These are phyloP conservation scores for Riparia riparia DNA, from an alignment of 2,113 vertebrate genomes.

Conservation along the genomic window DNA sequence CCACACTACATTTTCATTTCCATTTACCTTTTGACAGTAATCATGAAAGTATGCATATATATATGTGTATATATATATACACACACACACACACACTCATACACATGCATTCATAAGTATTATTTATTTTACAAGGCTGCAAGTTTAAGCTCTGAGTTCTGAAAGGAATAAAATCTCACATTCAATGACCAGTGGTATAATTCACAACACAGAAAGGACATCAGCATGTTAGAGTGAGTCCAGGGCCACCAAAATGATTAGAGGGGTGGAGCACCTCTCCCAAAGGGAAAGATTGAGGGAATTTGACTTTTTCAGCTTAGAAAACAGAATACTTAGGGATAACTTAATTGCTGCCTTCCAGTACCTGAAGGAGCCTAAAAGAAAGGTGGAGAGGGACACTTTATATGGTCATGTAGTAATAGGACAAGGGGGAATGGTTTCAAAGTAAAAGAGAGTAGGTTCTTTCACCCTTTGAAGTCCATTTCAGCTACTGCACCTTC, in stretches of 20 bases:
- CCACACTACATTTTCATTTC: not conserved
- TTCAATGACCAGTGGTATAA: not conserved
- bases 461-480: not conserved
- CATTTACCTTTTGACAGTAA: not conserved
- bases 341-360: not conserved
- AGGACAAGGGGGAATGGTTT: not conserved
- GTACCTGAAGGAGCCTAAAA: not conserved
- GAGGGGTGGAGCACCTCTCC: not conserved
- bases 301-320: not conserved
- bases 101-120: not conserved
- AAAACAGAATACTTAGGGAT: not conserved
- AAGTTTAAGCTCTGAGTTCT: not conserved
- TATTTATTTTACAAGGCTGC: not conserved
- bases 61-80: no score
- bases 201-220: not conserved
- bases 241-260: not conserved
- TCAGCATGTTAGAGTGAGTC: fast-evolving
- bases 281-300: not conserved
- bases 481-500: not conserved
- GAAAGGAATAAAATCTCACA: not conserved
- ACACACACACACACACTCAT: not conserved
- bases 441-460: not conserved
- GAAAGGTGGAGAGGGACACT: not conserved
- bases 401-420: not conserved
- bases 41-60: not conserved